These are phyloP conservation scores for Metopia argyrocephala DNA, from an alignment of 2,888 invertebrate genomes.

Conservation along the genomic window DNA sequence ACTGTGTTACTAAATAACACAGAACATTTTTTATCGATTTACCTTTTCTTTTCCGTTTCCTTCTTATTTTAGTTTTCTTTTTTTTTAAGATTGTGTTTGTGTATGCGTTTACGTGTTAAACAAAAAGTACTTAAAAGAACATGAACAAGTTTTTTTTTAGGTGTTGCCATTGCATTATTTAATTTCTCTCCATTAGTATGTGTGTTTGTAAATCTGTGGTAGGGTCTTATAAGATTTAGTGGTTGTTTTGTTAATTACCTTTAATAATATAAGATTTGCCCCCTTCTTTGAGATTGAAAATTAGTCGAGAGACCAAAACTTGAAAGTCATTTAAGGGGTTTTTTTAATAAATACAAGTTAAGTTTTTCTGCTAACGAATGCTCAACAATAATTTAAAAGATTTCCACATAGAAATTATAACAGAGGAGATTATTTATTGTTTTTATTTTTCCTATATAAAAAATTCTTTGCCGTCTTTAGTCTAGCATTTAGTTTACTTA, in stretches of 20 bases:
- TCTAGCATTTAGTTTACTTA: too few relatives aligned
- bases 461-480: too few relatives aligned
- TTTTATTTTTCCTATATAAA: too few relatives aligned
- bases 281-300: constrained; percentile 11
- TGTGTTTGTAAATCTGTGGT: too few relatives aligned
- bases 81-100: neutral
- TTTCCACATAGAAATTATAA: too few relatives aligned
- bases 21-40: constrained; percentile 61
- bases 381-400: too few relatives aligned
- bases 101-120: neutral
- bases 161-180: constrained; percentile 52
- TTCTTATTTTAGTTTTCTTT: neutral
- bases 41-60: constrained; percentile 38
- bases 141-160: constrained; percentile 23
- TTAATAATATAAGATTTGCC: constrained; percentile 39
- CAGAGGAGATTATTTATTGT: too few relatives aligned
- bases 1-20: neutral
- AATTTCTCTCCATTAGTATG: constrained; percentile 47
- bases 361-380: too few relatives aligned
- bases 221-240: constrained; percentile 33
- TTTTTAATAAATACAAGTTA: too few relatives aligned
- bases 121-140: constrained; percentile 3
- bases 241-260: constrained; percentile 54
- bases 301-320: constrained; percentile 13
- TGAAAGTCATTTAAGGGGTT: neutral